Base-by-base conservation (phyloP, 2,888 invertebrate genomes). In the Cataglyphis rosenhaueri region DNA sequence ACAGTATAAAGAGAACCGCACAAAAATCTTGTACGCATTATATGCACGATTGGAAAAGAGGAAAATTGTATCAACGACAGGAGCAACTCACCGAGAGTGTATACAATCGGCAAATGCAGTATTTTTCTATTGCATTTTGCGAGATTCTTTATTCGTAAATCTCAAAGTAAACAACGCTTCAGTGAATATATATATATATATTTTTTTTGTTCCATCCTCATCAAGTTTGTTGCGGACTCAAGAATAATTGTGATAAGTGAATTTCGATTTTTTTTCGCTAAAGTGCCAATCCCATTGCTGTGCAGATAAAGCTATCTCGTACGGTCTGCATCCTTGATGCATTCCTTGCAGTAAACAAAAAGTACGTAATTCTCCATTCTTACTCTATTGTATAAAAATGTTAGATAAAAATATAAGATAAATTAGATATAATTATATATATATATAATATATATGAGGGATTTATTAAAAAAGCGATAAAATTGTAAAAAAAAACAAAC, bases 1-100 rank as follows among this genome's bases (percentile, higher is more conserved):
- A 65, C 81, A 62, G 85, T 89, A 89, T 89, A 89, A 89, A 89
- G 76, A 83, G 78, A 86, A 86, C 79, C 70, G 89, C 83, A 70
- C 38, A 82, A 64, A 84, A 68, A 78, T 44, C 61, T 70, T 74
- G 41, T 84, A 81, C 87, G 84, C 89, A 89, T 70, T 89, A 87
- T 55, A 86, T 85, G 83, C 79, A 85, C 74, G 82, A 61, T 65
- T 55, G 76, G 81, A 79, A 81, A 87, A 73, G 84, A 88, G 81
- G 57, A 76, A 82, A 68, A 75, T 68, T 41, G 75, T 55, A 48
- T 62, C 48, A 82, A 75, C 84, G 6, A 41, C 25, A 65, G 65
- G 6, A 15, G 44, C 3, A 4, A 25, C n/a, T 55, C n/a, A 38
- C n/a, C 0, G n/a, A 55, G 38, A 35, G 41, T 38, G 12, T 12